Conservation (phyloP, 2,113 vertebrate genomes). For the Dunckerocampus dactyliophorus region DNA sequence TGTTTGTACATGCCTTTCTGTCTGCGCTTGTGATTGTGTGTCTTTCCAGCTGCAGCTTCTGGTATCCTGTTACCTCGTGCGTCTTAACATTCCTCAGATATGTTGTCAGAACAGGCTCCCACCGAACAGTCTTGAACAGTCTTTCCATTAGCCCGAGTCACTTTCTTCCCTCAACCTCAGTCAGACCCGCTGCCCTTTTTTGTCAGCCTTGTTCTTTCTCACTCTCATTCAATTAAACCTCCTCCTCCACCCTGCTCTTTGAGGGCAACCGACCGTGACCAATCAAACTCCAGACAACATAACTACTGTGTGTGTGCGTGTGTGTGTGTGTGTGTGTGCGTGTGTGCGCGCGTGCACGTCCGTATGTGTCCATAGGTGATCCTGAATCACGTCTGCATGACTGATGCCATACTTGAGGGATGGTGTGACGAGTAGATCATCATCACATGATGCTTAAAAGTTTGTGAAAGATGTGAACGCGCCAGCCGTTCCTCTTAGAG, state of each 20-base stretch:
- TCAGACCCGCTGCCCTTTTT: constrained; percentile 2
- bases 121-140: constrained; percentile 20
- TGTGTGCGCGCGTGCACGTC: background rate
- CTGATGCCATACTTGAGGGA: constrained; percentile 2
- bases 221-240: constrained; percentile 1
- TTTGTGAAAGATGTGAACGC: constrained; percentile 34
- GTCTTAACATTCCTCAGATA: constrained; percentile 51
- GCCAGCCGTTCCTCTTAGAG: constrained; percentile 22
- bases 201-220: constrained; percentile 1
- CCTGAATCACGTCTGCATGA: background rate
- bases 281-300: constrained; percentile 43
- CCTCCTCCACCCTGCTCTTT: background rate
- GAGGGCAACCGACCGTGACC: constrained; percentile 33
- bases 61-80: constrained; percentile 50
- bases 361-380: constrained; percentile 3
- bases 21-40: constrained; percentile 9
- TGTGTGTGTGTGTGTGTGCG: background rate
- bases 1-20: constrained; percentile 9
- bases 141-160: constrained; percentile 5
- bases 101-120: constrained; percentile 47
- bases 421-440: constrained; percentile 11
- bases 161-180: constrained; percentile 6
- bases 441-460: constrained; percentile 15
- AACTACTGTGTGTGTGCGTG: constrained; percentile 18
- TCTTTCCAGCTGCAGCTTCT: constrained; percentile 47